Evolutionary conservation across 2,888 invertebrate species (phyloP).

Genomic region (Lasioglossum pauxillum): DNA sequence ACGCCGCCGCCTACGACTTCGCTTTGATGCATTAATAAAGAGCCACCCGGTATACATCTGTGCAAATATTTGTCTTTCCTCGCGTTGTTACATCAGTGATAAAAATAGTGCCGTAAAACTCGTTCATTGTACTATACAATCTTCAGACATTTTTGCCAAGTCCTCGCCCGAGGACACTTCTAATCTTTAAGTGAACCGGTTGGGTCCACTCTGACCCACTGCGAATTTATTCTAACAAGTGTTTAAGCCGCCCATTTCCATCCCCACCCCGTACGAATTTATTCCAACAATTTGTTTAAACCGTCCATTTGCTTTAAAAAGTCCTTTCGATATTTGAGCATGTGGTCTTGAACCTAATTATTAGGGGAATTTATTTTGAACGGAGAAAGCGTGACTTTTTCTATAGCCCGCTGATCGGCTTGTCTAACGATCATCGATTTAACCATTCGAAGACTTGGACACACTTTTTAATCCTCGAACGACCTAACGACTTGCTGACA

Average conservation of each 20-base stretch:
- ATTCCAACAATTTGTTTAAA: neutral
- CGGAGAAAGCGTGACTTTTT: neutral
- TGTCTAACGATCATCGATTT: neutral
- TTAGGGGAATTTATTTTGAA: neutral
- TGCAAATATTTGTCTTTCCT: neutral
- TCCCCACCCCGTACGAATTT: neutral
- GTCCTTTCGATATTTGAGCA: neutral
- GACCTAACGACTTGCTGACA: neutral
- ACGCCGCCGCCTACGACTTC: neutral
- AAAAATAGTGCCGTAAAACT: neutral
- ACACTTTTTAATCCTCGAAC: neutral
- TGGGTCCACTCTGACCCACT: neutral
- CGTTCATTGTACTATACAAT: neutral
- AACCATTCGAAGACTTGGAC: neutral
- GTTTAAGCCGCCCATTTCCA: too few relatives aligned
- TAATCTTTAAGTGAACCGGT: neutral
- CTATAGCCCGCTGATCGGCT: neutral
- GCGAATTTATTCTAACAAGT: neutral
- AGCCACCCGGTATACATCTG: neutral
- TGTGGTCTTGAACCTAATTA: neutral
- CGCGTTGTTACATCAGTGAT: neutral
- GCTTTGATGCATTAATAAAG: neutral
- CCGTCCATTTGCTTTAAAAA: neutral
- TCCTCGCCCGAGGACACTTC: neutral
- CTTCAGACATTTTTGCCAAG: neutral